phyloP scores from a whole-genome alignment of 1,140 invertebrate genomes.

The Panulirus ornatus region DNA sequence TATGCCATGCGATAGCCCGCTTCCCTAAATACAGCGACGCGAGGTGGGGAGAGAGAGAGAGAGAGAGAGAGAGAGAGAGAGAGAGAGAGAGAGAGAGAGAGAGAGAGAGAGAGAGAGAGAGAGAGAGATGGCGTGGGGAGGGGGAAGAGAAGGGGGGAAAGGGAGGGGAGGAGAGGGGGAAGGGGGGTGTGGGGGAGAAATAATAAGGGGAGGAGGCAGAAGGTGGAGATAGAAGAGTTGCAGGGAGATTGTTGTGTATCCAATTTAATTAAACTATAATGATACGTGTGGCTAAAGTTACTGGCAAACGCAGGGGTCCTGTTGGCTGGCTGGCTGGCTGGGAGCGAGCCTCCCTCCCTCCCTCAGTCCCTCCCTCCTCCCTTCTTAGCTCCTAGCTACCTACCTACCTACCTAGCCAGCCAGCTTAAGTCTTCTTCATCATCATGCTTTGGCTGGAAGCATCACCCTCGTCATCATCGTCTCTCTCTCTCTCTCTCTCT shows the following conservation, averaged over 20 bases:
- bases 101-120: no score
- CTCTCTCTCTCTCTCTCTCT: no score
- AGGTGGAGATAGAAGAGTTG: slow-evolving; percentile 5
- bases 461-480: no score
- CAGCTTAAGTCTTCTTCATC: no score
- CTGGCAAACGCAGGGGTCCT: slow-evolving; percentile 24
- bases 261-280: slow-evolving; percentile 50
- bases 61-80: slow-evolving; percentile 7
- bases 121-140: neutral
- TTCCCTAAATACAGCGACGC: no score
- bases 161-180: neutral
- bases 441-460: no score
- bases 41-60: no score
- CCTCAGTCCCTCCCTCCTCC: slow-evolving; percentile 17
- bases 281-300: slow-evolving; percentile 37
- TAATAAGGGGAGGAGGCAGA: neutral
- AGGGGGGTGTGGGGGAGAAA: neutral
- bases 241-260: slow-evolving; percentile 31
- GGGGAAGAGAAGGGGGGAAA: neutral
- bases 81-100: slow-evolving; percentile 7
- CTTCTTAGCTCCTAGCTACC: neutral
- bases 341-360: neutral
- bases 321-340: slow-evolving; percentile 3
- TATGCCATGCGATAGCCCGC: no score
- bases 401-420: no score